These are phyloP conservation scores for Diplazon laetatorius DNA, from an alignment of 2,888 invertebrate genomes.

Conservation along the genomic window DNA sequence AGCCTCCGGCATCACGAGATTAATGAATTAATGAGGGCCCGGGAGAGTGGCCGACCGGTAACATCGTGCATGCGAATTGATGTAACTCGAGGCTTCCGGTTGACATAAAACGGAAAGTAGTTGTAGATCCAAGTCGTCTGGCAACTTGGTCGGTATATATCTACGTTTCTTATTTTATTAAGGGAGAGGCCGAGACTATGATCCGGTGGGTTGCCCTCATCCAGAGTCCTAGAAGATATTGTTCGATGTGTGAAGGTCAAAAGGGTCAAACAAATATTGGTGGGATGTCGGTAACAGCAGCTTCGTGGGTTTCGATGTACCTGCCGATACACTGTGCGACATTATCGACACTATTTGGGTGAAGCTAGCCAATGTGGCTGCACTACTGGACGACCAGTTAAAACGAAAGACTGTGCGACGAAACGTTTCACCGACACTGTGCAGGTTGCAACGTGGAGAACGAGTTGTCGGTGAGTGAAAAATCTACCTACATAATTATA, in stretches of 20 bases:
- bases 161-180: neutral
- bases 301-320: neutral
- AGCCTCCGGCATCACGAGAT: slow-evolving; percentile 1
- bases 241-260: slow-evolving; percentile 30
- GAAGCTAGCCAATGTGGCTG: slow-evolving; percentile 24
- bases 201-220: neutral
- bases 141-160: slow-evolving; percentile 35
- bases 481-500: slow-evolving; percentile 78
- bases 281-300: slow-evolving; percentile 42
- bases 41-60: slow-evolving; percentile 1
- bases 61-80: slow-evolving; percentile 37
- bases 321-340: slow-evolving; percentile 14
- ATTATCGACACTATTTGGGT: slow-evolving; percentile 3
- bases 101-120: slow-evolving; percentile 62
- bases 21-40: slow-evolving; percentile 39
- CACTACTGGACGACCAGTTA: slow-evolving; percentile 51
- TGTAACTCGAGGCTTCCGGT: slow-evolving; percentile 63
- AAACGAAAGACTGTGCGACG: slow-evolving; percentile 21
- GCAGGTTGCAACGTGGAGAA: slow-evolving; percentile 23
- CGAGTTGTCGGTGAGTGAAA: slow-evolving; percentile 62
- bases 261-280: slow-evolving; percentile 24
- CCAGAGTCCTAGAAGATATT: slow-evolving; percentile 29
- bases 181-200: neutral
- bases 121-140: slow-evolving; percentile 58
- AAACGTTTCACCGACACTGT: slow-evolving; percentile 50